phyloP scores from a whole-genome alignment of 2,888 invertebrate genomes.

The Cordilura impudica region DNA sequence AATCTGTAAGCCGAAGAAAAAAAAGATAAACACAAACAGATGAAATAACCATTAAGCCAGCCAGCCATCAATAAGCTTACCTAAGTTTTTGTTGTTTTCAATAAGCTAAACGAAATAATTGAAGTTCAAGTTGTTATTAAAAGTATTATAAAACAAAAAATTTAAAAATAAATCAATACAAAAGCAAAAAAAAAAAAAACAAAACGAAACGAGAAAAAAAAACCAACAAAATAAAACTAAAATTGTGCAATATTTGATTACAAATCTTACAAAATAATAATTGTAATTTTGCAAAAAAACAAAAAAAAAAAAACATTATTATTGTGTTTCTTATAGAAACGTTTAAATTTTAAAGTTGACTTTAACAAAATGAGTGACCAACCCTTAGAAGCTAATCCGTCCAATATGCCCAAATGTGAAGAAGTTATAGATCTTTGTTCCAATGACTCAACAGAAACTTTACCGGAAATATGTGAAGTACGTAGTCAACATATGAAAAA shows the following conservation, averaged over 20 bases:
- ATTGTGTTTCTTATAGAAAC: conserved; percentile 60
- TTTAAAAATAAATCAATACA: conserved; percentile 14
- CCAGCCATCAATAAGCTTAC: conserved; percentile 1
- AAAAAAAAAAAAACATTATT: neutral
- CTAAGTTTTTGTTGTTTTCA: neutral
- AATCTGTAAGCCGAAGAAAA: neutral
- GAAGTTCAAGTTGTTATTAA: conserved; percentile 57
- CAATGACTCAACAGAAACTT: conserved; percentile 19
- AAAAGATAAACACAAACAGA: neutral
- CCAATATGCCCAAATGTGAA: conserved; percentile 37
- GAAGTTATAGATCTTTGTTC: conserved; percentile 36
- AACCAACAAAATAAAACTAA: conserved; percentile 1
- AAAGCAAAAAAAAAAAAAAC: neutral
- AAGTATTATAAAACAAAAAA: conserved; percentile 19
- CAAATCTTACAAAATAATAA: conserved; percentile 1
- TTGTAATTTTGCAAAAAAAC: neutral
- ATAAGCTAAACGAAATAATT: conserved; percentile 26
- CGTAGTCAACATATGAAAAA: conserved; percentile 65
- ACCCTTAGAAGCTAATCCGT: neutral
- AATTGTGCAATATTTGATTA: conserved; percentile 40
- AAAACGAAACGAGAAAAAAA: neutral
- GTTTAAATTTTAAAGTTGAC: conserved; percentile 14
- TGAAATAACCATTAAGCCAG: conserved; percentile 34
- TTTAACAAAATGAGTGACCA: conserved; percentile 48
- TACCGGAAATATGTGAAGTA: conserved; percentile 62